Percentiles rank a stretch among this genome's conserved stretches.
phyloP scores from a whole-genome alignment of 2,113 vertebrate species.

The Dipodomys stephensi region DNA sequence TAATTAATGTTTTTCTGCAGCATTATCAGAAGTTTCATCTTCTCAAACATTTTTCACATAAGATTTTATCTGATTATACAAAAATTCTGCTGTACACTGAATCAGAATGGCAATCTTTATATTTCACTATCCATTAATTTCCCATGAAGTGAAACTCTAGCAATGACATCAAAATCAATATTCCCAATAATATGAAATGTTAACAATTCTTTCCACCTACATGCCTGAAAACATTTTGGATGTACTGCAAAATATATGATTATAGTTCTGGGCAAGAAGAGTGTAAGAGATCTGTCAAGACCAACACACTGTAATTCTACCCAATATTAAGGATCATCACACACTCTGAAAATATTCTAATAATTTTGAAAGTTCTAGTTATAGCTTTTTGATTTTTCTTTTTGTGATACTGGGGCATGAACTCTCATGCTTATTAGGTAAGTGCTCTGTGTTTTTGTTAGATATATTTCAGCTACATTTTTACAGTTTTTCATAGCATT shows the following conservation, averaged over 20 bases:
- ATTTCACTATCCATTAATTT: conserved; percentile 48
- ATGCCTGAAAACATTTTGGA: background rate
- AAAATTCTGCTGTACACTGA: background rate
- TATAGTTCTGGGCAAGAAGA: background rate
- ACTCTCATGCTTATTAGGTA: too few relatives aligned
- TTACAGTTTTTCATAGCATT: too few relatives aligned
- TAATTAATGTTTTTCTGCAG: background rate
- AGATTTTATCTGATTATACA: background rate
- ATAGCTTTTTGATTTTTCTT: too few relatives aligned
- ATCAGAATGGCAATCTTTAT: conserved; percentile 21
- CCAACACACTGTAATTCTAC: background rate
- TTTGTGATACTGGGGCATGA: too few relatives aligned
- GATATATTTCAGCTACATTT: too few relatives aligned
- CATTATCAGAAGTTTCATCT: background rate
- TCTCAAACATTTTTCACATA: background rate
- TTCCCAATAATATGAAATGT: background rate
- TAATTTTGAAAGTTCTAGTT: background rate
- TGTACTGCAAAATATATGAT: background rate
- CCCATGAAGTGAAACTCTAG: background rate
- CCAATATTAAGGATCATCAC: background rate
- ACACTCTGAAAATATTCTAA: background rate
- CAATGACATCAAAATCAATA: background rate
- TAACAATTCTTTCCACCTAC: conserved; percentile 1
- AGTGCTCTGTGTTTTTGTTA: too few relatives aligned
- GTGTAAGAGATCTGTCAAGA: background rate